Percentiles rank a stretch among this genome's conserved stretches.
These are phyloP conservation scores for Plestiodon gilberti DNA, from an alignment of 2,113 vertebrate species.

Conservation along the genomic window DNA sequence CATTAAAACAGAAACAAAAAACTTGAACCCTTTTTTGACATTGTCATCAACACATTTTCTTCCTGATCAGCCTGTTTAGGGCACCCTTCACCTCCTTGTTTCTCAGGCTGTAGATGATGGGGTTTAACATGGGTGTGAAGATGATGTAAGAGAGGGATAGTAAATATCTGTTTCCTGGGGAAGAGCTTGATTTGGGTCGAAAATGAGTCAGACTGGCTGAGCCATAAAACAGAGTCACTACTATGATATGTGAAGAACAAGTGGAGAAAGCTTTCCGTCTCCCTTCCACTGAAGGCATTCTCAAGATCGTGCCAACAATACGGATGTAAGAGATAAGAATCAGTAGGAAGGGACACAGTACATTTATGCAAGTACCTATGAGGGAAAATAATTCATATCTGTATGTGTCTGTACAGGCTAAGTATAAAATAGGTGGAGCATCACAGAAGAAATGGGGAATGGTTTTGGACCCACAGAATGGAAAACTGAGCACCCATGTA, in stretches of 20 bases:
- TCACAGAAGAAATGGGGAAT: conserved; percentile 58
- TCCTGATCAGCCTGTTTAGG: no score
- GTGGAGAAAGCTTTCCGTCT: conserved; percentile 58
- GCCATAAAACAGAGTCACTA: conserved; percentile 58
- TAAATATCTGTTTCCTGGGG: no score
- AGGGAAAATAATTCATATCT: conserved; percentile 40
- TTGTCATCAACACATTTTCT: no score
- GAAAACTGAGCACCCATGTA: conserved; percentile 28
- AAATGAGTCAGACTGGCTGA: conserved; percentile 51
- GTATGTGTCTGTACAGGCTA: conserved; percentile 48
- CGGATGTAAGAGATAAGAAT: conserved; percentile 42
- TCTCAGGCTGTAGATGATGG: no score
- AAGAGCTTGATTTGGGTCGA: conserved; percentile 29
- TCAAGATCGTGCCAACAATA: conserved; percentile 42
- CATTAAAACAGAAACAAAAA: no score
- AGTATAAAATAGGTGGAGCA: conserved; percentile 40
- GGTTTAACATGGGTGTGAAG: no score
- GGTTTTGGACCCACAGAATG: conserved; percentile 25
- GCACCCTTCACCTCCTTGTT: no score
- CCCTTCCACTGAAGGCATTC: conserved; percentile 44
- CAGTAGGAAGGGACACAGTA: conserved; percentile 43
- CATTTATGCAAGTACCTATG: conserved; percentile 18
- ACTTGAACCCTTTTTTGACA: no score
- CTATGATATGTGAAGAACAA: conserved; percentile 57
- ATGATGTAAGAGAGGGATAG: no score